These are phyloP conservation scores for Aspidoscelis tigris DNA, from an alignment of 2,113 vertebrate species.

Conservation along the genomic window DNA sequence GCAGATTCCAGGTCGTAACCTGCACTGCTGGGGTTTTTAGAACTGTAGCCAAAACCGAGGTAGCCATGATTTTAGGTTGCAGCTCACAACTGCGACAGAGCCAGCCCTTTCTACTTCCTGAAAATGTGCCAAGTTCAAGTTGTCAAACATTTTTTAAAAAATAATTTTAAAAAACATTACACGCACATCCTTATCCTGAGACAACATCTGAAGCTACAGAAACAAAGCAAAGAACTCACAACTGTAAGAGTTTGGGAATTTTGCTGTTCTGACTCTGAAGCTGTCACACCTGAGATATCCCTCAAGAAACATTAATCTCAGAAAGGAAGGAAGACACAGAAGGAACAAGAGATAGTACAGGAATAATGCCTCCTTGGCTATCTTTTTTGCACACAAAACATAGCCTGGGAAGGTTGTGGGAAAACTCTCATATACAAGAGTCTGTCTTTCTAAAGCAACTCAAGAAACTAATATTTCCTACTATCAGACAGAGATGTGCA, in stretches of 20 bases:
- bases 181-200: background rate
- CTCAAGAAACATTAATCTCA: background rate
- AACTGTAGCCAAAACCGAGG: too few relatives aligned
- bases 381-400: constrained; percentile 13
- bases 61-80: too few relatives aligned
- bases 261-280: background rate
- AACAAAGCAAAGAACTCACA: background rate
- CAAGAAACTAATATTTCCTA: constrained; percentile 27
- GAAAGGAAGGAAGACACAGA: background rate
- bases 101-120: too few relatives aligned
- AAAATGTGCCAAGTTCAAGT: too few relatives aligned
- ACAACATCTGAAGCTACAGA: background rate
- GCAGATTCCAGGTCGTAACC: too few relatives aligned
- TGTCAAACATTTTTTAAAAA: too few relatives aligned
- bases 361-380: background rate
- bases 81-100: too few relatives aligned
- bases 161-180: too few relatives aligned
- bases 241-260: background rate
- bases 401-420: background rate
- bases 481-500: constrained; percentile 60
- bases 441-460: constrained; percentile 18
- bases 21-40: too few relatives aligned
- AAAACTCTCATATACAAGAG: background rate
- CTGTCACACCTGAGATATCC: background rate
- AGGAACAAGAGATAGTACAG: background rate